Evolutionary conservation across 2,888 invertebrate genomes (phyloP).

Genomic region (Aphodius granarius): DNA sequence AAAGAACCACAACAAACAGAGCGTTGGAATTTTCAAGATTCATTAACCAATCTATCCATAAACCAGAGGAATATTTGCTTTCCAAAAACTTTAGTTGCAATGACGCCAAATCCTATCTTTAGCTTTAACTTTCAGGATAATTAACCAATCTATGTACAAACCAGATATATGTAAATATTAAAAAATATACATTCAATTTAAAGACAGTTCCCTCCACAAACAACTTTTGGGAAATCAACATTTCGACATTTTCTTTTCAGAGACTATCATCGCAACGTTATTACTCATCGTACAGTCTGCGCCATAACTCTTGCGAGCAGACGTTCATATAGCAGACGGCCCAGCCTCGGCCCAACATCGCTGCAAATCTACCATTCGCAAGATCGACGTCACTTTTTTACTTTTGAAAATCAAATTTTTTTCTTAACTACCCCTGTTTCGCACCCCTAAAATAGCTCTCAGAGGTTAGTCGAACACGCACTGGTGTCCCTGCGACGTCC

Average conservation of each 20-base stretch:
- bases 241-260: slow-evolving; percentile 52
- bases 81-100: no score
- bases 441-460: neutral
- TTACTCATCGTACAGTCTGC: slow-evolving; percentile 79
- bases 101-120: no score
- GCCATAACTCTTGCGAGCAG: slow-evolving; percentile 84
- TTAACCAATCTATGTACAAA: no score
- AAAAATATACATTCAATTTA: no score
- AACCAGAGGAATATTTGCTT: no score
- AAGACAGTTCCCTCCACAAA: no score
- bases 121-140: no score
- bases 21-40: no score
- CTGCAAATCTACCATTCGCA: slow-evolving; percentile 51
- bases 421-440: neutral
- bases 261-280: slow-evolving; percentile 77
- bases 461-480: slow-evolving; percentile 6
- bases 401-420: slow-evolving; percentile 42
- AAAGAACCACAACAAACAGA: no score
- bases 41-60: no score
- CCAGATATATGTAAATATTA: no score
- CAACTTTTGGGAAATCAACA: neutral
- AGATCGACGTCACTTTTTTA: slow-evolving; percentile 53
- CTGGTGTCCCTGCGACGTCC: neutral
- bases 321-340: slow-evolving; percentile 75
- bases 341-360: slow-evolving; percentile 50